phyloP scores from a whole-genome alignment of 2,113 vertebrate species.

The Thalassarche chlororhynchos region DNA sequence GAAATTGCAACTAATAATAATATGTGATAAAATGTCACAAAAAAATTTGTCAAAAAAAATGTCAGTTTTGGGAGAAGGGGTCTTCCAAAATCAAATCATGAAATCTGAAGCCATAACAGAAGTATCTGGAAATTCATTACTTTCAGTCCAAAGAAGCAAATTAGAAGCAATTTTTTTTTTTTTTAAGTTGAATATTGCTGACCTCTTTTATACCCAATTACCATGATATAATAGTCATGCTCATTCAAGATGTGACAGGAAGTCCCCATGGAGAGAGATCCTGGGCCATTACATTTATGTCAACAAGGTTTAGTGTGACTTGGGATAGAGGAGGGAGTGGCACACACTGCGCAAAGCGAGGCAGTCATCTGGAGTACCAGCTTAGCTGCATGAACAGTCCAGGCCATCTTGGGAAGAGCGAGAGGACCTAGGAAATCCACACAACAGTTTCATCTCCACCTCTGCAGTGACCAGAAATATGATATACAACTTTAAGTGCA shows the following conservation, averaged over 20 bases:
- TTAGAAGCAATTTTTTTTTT: background rate
- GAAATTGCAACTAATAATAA: background rate
- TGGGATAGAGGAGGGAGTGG: background rate
- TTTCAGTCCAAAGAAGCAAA: background rate
- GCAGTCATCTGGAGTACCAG: background rate
- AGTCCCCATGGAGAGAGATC: background rate
- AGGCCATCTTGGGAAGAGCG: background rate
- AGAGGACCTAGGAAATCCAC: background rate
- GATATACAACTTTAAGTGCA: background rate
- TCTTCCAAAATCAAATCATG: background rate
- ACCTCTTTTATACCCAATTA: background rate
- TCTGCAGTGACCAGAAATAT: background rate
- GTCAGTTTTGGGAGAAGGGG: background rate
- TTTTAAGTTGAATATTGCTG: background rate
- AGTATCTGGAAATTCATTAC: background rate
- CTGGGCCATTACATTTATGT: too few relatives aligned
- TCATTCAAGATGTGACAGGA: background rate
- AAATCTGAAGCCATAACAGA: background rate
- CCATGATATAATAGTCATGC: background rate
- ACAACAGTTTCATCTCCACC: background rate
- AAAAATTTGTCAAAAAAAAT: background rate
- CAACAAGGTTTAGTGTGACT: background rate
- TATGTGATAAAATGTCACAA: background rate
- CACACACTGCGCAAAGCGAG: background rate
- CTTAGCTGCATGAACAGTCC: background rate